Percentiles rank a stretch among this genome's conserved stretches.
Conservation (phyloP, 2,797 vertebrate genomes). For the Brotula barbata region DNA sequence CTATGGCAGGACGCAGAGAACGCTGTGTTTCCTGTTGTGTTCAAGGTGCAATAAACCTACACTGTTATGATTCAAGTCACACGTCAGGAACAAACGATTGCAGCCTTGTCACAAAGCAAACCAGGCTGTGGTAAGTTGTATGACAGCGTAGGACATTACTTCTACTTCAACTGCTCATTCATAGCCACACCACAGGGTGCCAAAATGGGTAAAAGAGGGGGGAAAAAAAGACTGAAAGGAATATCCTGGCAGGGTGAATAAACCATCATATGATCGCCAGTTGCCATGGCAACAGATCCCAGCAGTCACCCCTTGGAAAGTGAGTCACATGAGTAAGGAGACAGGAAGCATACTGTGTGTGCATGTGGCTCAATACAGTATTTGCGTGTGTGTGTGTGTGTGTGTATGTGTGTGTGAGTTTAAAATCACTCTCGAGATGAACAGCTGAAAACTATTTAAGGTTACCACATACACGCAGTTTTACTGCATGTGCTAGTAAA, state of each 20-base stretch:
- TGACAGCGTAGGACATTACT: too few species aligned
- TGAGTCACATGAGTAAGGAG: constrained; percentile 82
- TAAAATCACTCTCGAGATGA: constrained; percentile 25
- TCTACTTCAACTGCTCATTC: constrained; percentile 49
- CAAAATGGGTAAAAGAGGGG: constrained; percentile 28
- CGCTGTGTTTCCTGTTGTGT: constrained; percentile 40
- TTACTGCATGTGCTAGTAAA: too few species aligned
- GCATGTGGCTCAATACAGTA: constrained; percentile 40
- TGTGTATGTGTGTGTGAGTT: constrained; percentile 3
- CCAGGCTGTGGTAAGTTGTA: constrained; percentile 9
- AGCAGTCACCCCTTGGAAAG: constrained; percentile 77
- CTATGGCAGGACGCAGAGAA: constrained; percentile 10
- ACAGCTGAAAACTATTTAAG: neutral
- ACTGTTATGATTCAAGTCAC: constrained; percentile 16
- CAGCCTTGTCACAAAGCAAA: constrained; percentile 5
- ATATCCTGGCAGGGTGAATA: constrained; percentile 59
- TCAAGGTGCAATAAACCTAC: constrained; percentile 47
- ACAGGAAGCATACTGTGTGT: constrained; percentile 66
- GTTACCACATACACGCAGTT: neutral
- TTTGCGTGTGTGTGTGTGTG: constrained; percentile 15
- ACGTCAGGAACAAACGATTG: constrained; percentile 16
- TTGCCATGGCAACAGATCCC: constrained; percentile 84
- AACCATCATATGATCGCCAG: constrained; percentile 81
- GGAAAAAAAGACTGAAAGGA: constrained; percentile 16
- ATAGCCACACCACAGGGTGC: constrained; percentile 30